Base-by-base conservation (phyloP, 2,888 invertebrate genomes). In the Ornithoptera alexandrae region DNA sequence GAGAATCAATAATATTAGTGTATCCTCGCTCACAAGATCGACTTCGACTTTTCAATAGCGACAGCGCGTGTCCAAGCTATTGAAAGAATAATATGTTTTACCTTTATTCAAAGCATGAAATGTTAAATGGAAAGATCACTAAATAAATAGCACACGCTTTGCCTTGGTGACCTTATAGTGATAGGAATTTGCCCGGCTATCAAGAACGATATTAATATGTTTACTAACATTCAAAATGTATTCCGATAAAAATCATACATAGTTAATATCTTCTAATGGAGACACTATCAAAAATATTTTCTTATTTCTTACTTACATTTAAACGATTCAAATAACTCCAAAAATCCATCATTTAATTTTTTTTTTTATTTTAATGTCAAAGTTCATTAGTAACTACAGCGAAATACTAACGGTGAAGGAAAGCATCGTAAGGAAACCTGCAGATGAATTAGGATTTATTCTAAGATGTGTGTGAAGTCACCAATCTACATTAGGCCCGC, bases 101-200 rank as follows among this genome's bases (percentile, higher is more conserved):
- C 30, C 30, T 30, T 2, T 65, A 58, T 24, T 58, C 24, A 42
- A 42, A 65, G 39, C 17, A 58, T 18, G 56, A 57, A 57, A 20
- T 18, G 5, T 20, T 18, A 6, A 57, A 20, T 12, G 6, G 2
- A 57, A 57, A 3, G 22, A 20, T 5, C 2, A n/a, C 30, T 57
- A 7, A 30, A 15, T 22, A 64, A 59, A 39, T 64, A 59, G 6
- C 30, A 50, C 68, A 64, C 53, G 53, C n/a, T 22, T 17, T 10
- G 64, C 59, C 64, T 46, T 36, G 50, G 39, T 64, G 53, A 68
- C 36, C 30, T 53, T 39, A 60, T n/a, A 24, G 64, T 64, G 53
- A 64, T 68, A 59, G 64, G 50, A 59, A 65, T 59, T 24, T 65
- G 56, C 36, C 39, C 59, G 20, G 36, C 46, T 17, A 6, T 17